phyloP scores from a whole-genome alignment of 2,888 invertebrate species.

The Apeira syringaria region DNA sequence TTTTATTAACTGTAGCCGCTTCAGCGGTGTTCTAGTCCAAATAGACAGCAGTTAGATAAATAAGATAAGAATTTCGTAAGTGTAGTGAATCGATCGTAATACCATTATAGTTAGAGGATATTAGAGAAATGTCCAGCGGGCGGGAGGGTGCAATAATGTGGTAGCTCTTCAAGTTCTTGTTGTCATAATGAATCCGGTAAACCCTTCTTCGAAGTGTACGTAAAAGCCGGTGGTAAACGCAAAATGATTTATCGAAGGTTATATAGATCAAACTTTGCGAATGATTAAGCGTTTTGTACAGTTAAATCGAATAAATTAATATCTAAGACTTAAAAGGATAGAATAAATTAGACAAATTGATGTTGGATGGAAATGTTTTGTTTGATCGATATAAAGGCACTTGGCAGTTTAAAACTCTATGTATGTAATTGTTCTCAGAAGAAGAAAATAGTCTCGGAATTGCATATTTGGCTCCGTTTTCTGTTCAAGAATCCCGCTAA shows the following conservation, averaged over 20 bases:
- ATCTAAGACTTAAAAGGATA: slow-evolving; percentile 64
- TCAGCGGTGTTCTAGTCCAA: slow-evolving; percentile 65
- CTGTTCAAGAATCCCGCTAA: too few species aligned
- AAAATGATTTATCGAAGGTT: slow-evolving; percentile 40
- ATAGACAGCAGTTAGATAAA: slow-evolving; percentile 65
- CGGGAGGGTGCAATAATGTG: slow-evolving; percentile 75
- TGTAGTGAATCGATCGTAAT: slow-evolving; percentile 73
- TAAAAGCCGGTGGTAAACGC: slow-evolving; percentile 70
- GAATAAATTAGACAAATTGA: slow-evolving; percentile 65
- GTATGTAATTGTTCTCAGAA: too few species aligned
- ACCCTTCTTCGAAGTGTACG: slow-evolving; percentile 78
- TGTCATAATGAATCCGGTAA: slow-evolving; percentile 24
- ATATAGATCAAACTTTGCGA: slow-evolving; percentile 75
- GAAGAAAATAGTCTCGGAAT: too few species aligned
- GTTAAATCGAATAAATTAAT: slow-evolving; percentile 64
- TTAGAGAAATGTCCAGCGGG: slow-evolving; percentile 65
- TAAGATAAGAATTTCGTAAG: slow-evolving; percentile 69
- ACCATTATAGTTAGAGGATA: slow-evolving; percentile 74
- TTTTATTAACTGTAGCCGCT: slow-evolving; percentile 20
- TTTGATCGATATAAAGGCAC: slow-evolving; percentile 43
- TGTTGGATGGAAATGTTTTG: slow-evolving; percentile 39
- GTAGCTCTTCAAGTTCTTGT: too few species aligned
- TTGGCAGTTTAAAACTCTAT: too few species aligned
- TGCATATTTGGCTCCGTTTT: too few species aligned
- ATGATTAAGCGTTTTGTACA: slow-evolving; percentile 79